phyloP scores from a whole-genome alignment of 2,888 invertebrate species.

The Xylota sylvarum region DNA sequence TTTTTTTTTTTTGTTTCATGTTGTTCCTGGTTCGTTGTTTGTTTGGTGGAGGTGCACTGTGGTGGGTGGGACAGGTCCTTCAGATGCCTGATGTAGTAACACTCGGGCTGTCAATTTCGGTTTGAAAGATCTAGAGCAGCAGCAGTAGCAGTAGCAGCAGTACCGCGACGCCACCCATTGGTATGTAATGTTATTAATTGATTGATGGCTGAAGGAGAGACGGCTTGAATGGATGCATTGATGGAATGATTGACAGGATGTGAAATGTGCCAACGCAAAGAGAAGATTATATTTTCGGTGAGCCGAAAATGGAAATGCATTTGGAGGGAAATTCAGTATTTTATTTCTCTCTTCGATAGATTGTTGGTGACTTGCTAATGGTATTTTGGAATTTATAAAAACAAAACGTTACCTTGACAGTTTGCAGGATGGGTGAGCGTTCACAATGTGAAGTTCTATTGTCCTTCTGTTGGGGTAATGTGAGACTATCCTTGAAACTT shows the following conservation, averaged over 20 bases:
- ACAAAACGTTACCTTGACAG: too few species aligned
- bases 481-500: too few species aligned
- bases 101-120: conserved; percentile 71
- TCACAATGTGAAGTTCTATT: too few species aligned
- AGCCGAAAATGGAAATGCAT: conserved; percentile 11
- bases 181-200: conserved; percentile 75
- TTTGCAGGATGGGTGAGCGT: too few species aligned
- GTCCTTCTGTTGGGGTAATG: too few species aligned
- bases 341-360: too few species aligned
- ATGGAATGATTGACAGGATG: conserved; percentile 70
- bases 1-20: conserved; percentile 23
- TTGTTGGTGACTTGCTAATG: too few species aligned
- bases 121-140: conserved; percentile 71
- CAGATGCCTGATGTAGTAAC: conserved; percentile 51
- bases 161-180: conserved; percentile 33
- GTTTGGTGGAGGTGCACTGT: conserved; percentile 50
- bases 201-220: conserved; percentile 74
- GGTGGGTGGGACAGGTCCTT: conserved; percentile 55
- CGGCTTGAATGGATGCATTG: conserved; percentile 68
- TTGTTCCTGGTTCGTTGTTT: conserved; percentile 44
- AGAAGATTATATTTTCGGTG: conserved; percentile 47
- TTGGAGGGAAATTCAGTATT: background rate
- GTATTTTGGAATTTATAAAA: too few species aligned
- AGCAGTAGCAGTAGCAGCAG: conserved; percentile 3
- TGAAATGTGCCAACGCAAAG: conserved; percentile 35